Base-by-base conservation (phyloP, 2,888 invertebrate species). In the Galeruca laticollis region DNA sequence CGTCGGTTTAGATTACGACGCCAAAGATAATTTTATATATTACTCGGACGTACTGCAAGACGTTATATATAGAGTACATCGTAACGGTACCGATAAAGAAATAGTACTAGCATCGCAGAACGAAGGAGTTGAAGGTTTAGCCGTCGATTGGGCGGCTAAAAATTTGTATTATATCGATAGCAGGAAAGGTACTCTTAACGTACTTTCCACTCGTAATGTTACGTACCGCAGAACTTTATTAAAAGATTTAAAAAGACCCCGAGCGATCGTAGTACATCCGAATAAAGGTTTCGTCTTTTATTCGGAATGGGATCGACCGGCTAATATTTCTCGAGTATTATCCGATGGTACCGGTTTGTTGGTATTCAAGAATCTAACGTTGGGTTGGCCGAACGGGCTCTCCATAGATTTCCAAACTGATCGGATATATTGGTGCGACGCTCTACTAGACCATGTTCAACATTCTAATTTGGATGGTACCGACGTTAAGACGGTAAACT, bases 381-480 rank as follows among this genome's bases (percentile, higher is more conserved):
- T 98, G 0, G 98, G 98, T 2, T 99, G 98, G 98, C 99, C 99
- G 0, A 99, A 99, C 83, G 98, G 98, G 0, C 86, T 99, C 4
- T 95, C 97, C 1, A 94, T 99, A 73, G 99, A 99, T 85, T 96
- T 95, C 81, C 89, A 89, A 43, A 90, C 91, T 18, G 94, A 98
- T 84, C 89, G 97, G 26, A 88, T 99, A 0, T 99, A 98, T 85
- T 99, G 99, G 98, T 98, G 97, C 81, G 99, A 99, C 83, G 98
- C 98, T 2, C 86, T 97, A 2, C 87, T 98, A 8, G 98, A 99
- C 85, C 97, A 98, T 85, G 96, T 98, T 0, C 98, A 98, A 81
- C 97, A 98, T 83, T 93, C 97, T 0, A 93, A 93, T 78, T 87
- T 98, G 4, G 96, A 98, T 82, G 98, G 98, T 0, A 92, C 91